Percentiles rank a stretch among this genome's conserved stretches.
Evolutionary conservation across 2,797 vertebrate species (phyloP).

Genomic region (Simalia tracyae): DNA sequence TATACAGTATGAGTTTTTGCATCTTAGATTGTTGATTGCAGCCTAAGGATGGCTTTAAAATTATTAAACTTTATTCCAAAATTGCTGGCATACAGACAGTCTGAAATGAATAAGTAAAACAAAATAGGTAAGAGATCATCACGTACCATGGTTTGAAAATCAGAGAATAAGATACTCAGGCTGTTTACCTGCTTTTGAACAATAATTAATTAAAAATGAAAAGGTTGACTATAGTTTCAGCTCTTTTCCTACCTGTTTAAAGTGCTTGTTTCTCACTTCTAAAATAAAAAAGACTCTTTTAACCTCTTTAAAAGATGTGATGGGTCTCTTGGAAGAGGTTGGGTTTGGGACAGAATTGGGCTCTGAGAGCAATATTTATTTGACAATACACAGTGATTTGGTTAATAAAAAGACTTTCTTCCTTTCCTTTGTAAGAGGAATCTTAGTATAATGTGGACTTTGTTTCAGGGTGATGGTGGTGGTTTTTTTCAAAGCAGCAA

Average conservation of each 20-base stretch:
- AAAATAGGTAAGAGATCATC: background rate
- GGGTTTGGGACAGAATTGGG: background rate
- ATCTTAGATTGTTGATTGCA: background rate
- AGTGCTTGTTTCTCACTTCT: background rate
- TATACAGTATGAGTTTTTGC: background rate
- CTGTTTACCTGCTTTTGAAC: background rate
- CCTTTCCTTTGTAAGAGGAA: background rate
- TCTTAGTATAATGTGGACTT: slow-evolving; percentile 18
- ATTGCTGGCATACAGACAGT: background rate
- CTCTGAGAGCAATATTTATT: background rate
- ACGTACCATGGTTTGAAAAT: background rate
- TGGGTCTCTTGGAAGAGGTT: background rate
- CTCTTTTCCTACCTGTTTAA: background rate
- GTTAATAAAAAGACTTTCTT: slow-evolving; percentile 21
- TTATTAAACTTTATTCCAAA: background rate
- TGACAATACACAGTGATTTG: background rate
- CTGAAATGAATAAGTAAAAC: background rate
- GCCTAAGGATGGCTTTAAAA: slow-evolving; percentile 4
- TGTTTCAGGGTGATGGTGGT: background rate
- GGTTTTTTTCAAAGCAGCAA: slow-evolving; percentile 1
- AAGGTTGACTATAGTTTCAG: background rate
- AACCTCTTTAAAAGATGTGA: background rate
- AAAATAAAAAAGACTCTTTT: background rate
- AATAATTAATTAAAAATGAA: background rate
- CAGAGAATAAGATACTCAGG: slow-evolving; percentile 3